phyloP scores from a whole-genome alignment of 2,113 vertebrate species.

The Mesembrinibis cayennensis region DNA sequence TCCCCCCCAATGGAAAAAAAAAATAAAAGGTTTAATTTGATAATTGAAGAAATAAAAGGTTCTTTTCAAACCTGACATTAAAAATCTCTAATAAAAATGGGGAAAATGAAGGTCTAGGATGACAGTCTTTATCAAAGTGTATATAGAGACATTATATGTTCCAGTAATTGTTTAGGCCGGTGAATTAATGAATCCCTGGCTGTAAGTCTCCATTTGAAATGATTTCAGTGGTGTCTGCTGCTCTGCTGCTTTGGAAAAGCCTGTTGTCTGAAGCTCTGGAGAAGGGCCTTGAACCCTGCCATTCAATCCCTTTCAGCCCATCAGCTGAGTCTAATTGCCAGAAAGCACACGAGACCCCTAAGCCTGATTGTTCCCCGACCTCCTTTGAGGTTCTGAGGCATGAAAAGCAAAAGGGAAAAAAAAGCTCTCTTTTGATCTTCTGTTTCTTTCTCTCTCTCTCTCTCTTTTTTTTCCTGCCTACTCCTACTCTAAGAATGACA shows the following conservation, averaged over 20 bases:
- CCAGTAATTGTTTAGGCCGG: conserved; percentile 84
- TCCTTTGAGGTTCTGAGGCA: conserved; percentile 99
- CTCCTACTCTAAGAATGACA: conserved; percentile 92
- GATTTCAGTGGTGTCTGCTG: conserved; percentile 89
- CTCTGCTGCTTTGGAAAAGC: conserved; percentile 88
- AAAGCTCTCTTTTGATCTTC: conserved; percentile 87
- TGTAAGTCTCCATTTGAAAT: conserved; percentile 95
- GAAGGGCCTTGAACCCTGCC: conserved; percentile 99
- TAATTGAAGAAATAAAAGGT: conserved; percentile 74
- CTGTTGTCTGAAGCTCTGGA: conserved; percentile 96
- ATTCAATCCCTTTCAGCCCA: conserved; percentile 99
- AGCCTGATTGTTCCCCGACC: conserved; percentile 98
- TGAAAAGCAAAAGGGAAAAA: conserved; percentile 91
- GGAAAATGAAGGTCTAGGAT: conserved; percentile 78
- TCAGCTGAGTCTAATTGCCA: conserved; percentile 99
- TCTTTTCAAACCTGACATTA: conserved; percentile 71
- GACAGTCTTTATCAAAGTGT: conserved; percentile 83
- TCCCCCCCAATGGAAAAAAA: background rate
- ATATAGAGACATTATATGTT: conserved; percentile 86
- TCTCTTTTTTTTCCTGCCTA: conserved; percentile 77
- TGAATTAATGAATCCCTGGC: conserved; percentile 86
- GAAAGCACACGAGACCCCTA: conserved; percentile 97
- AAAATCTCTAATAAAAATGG: conserved; percentile 77
- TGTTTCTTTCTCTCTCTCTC: conserved; percentile 87
- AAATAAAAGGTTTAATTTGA: conserved; percentile 69